phyloP scores from a whole-genome alignment of 2,888 invertebrate genomes.

The Cheilosia scutellata region DNA sequence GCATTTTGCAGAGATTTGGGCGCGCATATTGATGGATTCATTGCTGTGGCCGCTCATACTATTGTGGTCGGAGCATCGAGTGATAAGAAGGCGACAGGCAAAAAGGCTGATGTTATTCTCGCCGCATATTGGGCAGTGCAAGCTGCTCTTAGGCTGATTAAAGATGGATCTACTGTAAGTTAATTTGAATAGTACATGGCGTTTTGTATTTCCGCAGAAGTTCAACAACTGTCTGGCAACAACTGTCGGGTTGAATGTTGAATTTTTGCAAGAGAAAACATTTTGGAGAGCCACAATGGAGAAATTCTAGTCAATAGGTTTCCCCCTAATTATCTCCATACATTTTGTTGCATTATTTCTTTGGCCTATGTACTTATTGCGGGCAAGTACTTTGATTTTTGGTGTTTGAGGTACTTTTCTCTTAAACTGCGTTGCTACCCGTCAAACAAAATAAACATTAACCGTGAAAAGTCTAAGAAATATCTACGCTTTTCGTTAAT shows the following conservation, averaged over 20 bases:
- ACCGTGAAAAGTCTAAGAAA: conserved; percentile 33
- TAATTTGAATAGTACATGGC: background rate
- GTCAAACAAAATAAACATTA: conserved; percentile 13
- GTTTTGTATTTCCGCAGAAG: conserved; percentile 6
- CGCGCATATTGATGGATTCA: conserved; percentile 99
- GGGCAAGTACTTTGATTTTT: background rate
- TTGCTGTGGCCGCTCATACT: conserved; percentile 99
- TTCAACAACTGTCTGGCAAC: conserved; percentile 2
- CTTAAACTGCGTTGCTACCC: background rate
- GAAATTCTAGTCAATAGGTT: conserved; percentile 67
- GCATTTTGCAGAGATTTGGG: conserved; percentile 92
- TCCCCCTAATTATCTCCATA: conserved; percentile 74
- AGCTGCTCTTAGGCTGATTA: conserved; percentile 95
- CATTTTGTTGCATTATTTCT: conserved; percentile 24
- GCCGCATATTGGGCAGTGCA: conserved; percentile 98
- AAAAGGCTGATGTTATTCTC: conserved; percentile 96
- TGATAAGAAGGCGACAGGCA: conserved; percentile 91
- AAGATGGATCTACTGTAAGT: conserved; percentile 94
- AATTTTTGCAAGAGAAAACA: conserved; percentile 41
- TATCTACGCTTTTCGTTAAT: conserved; percentile 41
- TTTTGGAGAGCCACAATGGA: conserved; percentile 75
- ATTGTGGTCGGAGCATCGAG: conserved; percentile 92
- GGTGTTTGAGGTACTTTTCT: background rate
- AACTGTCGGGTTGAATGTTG: conserved; percentile 13
- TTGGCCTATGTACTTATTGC: background rate